These are phyloP conservation scores for Nothobranchius kuhntae DNA, from an alignment of 2,113 vertebrate species.

Conservation along the genomic window DNA sequence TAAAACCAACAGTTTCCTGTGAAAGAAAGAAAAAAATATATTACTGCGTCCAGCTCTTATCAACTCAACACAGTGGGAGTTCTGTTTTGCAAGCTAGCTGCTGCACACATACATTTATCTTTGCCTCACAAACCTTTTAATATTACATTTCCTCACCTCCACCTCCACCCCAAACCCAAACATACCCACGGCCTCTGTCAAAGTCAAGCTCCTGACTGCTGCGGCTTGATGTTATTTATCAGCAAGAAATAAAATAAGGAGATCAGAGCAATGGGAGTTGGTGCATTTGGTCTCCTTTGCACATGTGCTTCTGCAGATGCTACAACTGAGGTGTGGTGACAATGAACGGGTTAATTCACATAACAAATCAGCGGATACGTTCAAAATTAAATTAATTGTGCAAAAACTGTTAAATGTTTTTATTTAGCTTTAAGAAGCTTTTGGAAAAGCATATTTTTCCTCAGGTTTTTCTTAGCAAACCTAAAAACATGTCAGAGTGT, in stretches of 20 bases:
- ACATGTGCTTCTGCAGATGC: constrained; percentile 22
- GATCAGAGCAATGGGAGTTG: constrained; percentile 35
- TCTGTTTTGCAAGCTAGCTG: constrained; percentile 28
- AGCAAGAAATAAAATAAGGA: constrained; percentile 10
- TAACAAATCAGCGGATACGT: constrained; percentile 23
- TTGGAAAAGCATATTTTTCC: too few relatives aligned
- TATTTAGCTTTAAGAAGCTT: too few relatives aligned
- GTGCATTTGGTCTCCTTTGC: constrained; percentile 44
- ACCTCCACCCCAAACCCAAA: constrained; percentile 4
- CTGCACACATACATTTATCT: constrained; percentile 60
- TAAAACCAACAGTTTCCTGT: too few relatives aligned
- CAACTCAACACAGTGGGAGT: constrained; percentile 39
- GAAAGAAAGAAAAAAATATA: background rate
- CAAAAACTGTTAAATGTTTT: too few relatives aligned
- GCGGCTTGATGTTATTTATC: constrained; percentile 36
- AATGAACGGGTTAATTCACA: constrained; percentile 53
- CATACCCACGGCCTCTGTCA: constrained; percentile 30
- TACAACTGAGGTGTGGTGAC: constrained; percentile 11
- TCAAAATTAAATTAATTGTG: constrained; percentile 17
- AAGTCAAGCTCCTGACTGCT: constrained; percentile 41
- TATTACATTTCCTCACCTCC: background rate
- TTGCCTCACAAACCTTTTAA: constrained; percentile 45
- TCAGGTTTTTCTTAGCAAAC: too few relatives aligned
- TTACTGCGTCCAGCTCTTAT: constrained; percentile 36
- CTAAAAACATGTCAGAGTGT: background rate